phyloP scores from a whole-genome alignment of 2,797 vertebrate genomes.

The Sebastes wilsoni region DNA sequence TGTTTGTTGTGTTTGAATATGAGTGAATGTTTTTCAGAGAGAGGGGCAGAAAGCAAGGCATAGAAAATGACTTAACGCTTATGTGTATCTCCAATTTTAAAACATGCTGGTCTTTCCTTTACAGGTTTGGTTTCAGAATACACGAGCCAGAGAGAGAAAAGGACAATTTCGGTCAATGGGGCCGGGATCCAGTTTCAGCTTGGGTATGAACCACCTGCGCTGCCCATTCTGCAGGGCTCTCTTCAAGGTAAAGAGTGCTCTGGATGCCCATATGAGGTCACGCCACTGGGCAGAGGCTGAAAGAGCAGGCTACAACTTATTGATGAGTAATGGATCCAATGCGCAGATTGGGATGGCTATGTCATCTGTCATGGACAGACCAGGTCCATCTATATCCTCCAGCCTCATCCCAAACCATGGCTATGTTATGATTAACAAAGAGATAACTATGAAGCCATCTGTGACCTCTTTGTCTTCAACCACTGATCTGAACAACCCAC shows the following conservation, averaged over 20 bases:
- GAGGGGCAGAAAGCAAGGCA: not conserved
- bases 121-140: slow-evolving; percentile 99
- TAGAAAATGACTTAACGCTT: not conserved
- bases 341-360: slow-evolving; percentile 78
- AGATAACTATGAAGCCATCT: slow-evolving; percentile 86
- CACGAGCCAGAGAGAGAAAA: slow-evolving; percentile 95
- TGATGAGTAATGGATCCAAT: slow-evolving; percentile 86
- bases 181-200: slow-evolving; percentile 80
- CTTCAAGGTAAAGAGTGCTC: slow-evolving; percentile 97
- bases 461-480: slow-evolving; percentile 86
- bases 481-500: slow-evolving; percentile 88
- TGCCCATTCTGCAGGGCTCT: slow-evolving; percentile 98
- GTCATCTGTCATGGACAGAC: slow-evolving; percentile 75
- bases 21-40: not conserved
- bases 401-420: slow-evolving; percentile 86
- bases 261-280: slow-evolving; percentile 97
- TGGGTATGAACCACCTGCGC: slow-evolving; percentile 93
- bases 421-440: slow-evolving; percentile 87
- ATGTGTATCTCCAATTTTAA: slow-evolving; percentile 4
- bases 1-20: not conserved
- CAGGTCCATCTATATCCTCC: slow-evolving; percentile 87
- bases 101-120: slow-evolving; percentile 14
- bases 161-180: slow-evolving; percentile 97
- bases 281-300: slow-evolving; percentile 98
- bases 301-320: slow-evolving; percentile 93